Evolutionary conservation across 2,113 vertebrate species (phyloP).

Genomic region (Phainopepla nitens): DNA sequence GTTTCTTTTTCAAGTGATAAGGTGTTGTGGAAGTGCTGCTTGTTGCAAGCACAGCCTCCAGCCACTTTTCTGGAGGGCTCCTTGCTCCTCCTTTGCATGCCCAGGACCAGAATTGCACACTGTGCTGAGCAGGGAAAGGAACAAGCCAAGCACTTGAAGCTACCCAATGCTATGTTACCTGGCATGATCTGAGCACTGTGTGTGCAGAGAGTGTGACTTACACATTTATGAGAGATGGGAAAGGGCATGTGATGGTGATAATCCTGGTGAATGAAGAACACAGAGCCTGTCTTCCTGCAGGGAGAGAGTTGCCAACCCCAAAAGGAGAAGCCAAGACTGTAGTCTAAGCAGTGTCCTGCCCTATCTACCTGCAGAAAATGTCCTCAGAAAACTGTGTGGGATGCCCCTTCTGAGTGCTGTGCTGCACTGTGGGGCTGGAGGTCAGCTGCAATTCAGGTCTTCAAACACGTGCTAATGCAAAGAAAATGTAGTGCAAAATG

Average conservation of each 20-base stretch:
- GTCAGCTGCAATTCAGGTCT: background rate
- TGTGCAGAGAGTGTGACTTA: fast-evolving
- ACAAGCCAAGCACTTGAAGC: background rate
- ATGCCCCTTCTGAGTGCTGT: fast-evolving
- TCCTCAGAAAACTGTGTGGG: background rate
- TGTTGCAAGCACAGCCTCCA: background rate
- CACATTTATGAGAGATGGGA: background rate
- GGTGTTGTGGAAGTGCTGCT: background rate
- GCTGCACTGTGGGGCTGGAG: background rate
- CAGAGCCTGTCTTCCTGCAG: background rate
- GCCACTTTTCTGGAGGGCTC: background rate
- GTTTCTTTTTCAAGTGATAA: background rate
- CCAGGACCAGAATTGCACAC: background rate
- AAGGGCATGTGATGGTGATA: fast-evolving
- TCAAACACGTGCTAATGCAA: fast-evolving
- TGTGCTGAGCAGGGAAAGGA: background rate
- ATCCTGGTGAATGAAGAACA: background rate
- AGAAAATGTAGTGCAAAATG: background rate
- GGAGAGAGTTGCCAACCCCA: background rate
- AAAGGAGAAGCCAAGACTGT: background rate
- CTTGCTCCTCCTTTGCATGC: background rate
- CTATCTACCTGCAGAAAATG: background rate
- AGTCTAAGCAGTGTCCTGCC: background rate
- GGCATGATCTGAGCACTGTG: fast-evolving
- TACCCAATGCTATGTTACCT: background rate